Conservation (phyloP, 2,888 invertebrate genomes). For the Stegana nigrithorax region DNA sequence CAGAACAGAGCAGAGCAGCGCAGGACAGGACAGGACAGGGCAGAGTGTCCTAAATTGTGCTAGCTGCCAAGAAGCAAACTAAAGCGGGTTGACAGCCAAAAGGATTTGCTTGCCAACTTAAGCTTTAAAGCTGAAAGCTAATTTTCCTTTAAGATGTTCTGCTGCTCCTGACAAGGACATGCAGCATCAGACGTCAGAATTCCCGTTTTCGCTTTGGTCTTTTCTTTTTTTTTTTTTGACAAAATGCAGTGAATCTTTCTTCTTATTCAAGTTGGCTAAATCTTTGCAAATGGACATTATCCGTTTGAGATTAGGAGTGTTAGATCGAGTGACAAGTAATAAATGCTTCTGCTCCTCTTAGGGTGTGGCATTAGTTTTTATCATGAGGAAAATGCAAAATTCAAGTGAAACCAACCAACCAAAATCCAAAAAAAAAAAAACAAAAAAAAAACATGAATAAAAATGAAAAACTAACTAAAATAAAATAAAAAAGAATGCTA, state of each 20-base stretch:
- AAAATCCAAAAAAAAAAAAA: too few species aligned
- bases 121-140: constrained; percentile 60
- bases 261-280: not conserved
- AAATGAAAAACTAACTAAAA: too few species aligned
- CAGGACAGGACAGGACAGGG: too few species aligned
- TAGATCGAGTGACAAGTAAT: constrained; percentile 14
- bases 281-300: constrained; percentile 42
- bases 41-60: too few species aligned
- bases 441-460: too few species aligned
- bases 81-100: constrained; percentile 57
- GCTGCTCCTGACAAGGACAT: constrained; percentile 11
- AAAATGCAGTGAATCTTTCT: not conserved
- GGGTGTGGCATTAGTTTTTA: constrained; percentile 48
- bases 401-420: too few species aligned
- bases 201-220: not conserved
- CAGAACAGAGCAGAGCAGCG: not conserved
- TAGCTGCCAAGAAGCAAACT: not conserved
- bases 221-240: not conserved
- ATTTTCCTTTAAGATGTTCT: constrained; percentile 55
- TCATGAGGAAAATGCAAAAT: too few species aligned
- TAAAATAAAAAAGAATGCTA: too few species aligned
- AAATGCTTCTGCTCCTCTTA: not conserved
- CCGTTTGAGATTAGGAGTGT: constrained; percentile 57
- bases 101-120: constrained; percentile 57
- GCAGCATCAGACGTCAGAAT: not conserved